Percentiles rank a stretch among this genome's conserved stretches.
These are phyloP conservation scores for Campoplex nolae DNA, from an alignment of 2,888 invertebrate genomes.

Conservation along the genomic window DNA sequence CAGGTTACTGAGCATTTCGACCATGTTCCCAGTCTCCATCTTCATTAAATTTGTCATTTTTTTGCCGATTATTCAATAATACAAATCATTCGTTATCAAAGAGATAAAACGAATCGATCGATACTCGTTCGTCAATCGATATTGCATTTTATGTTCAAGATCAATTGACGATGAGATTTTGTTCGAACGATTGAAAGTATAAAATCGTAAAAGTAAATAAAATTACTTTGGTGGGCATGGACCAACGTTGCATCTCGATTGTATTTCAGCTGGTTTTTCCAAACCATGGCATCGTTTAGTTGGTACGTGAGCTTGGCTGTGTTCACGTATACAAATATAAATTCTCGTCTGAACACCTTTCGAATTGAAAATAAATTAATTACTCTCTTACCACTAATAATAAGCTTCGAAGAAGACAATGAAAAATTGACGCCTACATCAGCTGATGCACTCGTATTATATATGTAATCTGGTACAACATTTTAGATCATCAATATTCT, in stretches of 20 bases:
- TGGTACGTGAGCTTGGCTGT: conserved; percentile 86
- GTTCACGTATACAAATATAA: conserved; percentile 90
- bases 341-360: conserved; percentile 89
- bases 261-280: conserved; percentile 86
- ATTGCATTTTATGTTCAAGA: too few relatives aligned
- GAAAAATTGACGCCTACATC: background rate
- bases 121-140: too few relatives aligned
- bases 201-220: background rate
- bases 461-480: background rate
- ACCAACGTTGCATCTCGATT: conserved; percentile 89
- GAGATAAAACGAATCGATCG: too few relatives aligned
- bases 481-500: background rate
- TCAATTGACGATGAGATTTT: too few relatives aligned
- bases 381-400: too few relatives aligned
- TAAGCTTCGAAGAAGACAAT: background rate
- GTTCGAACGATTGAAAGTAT: too few relatives aligned
- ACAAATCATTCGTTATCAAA: too few relatives aligned
- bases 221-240: conserved; percentile 91
- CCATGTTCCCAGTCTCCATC: conserved; percentile 93
- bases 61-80: background rate
- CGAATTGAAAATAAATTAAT: conserved; percentile 42
- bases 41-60: background rate
- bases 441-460: background rate
- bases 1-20: conserved; percentile 91
- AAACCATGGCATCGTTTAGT: conserved; percentile 89